These are phyloP conservation scores for Saccostrea glomerata DNA, from an alignment of 1,140 invertebrate genomes.

Conservation along the genomic window DNA sequence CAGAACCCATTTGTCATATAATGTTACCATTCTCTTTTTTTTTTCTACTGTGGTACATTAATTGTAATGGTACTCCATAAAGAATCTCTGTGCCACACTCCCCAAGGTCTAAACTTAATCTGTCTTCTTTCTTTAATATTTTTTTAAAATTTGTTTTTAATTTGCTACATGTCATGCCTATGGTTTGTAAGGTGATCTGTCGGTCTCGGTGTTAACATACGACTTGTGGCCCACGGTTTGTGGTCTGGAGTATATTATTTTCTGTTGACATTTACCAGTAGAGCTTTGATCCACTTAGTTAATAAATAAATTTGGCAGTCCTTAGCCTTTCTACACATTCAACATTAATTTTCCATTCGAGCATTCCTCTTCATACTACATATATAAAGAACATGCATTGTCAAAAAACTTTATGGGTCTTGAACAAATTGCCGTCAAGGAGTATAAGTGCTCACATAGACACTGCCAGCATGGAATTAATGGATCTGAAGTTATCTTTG, in stretches of 20 bases:
- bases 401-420: not conserved
- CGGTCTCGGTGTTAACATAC: not conserved
- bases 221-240: not conserved
- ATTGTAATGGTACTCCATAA: not conserved
- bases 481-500: not conserved
- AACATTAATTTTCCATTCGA: conserved; percentile 12
- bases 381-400: not conserved
- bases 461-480: not conserved
- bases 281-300: not conserved
- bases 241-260: not conserved
- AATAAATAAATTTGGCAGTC: conserved; percentile 21
- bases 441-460: not conserved
- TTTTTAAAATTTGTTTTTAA: conserved; percentile 15
- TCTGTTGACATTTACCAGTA: not conserved
- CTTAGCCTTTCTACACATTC: not conserved
- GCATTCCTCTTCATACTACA: not conserved
- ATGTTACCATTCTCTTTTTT: not conserved
- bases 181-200: conserved; percentile 14
- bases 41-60: not conserved
- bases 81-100: not conserved
- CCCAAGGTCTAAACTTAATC: conserved; percentile 1
- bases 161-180: conserved; percentile 14
- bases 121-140: not conserved
- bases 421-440: not conserved
- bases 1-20: not conserved